Percentiles rank a stretch among this genome's conserved stretches.
These are phyloP conservation scores for Hyperopisus bebe DNA, from an alignment of 2,113 vertebrate genomes.

Conservation along the genomic window DNA sequence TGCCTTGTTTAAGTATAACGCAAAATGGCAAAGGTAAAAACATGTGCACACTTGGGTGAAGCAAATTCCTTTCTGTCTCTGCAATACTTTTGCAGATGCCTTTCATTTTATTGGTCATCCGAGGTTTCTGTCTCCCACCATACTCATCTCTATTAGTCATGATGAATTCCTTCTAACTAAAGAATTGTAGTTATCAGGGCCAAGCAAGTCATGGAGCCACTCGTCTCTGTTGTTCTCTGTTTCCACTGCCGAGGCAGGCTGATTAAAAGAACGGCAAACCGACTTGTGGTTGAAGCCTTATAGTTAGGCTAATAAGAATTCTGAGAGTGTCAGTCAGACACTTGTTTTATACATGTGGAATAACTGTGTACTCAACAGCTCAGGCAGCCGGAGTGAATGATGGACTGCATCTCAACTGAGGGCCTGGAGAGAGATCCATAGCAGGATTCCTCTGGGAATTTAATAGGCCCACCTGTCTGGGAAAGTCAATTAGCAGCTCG, in stretches of 20 bases:
- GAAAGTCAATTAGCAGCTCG: neutral
- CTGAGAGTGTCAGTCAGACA: neutral
- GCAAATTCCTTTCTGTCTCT: neutral
- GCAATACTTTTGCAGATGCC: neutral
- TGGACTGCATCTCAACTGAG: neutral
- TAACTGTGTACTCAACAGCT: slow-evolving; percentile 2
- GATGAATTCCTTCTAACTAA: neutral
- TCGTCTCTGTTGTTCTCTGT: neutral
- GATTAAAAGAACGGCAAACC: neutral
- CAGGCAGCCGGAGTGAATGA: neutral
- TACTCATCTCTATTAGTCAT: neutral
- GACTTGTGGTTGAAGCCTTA: neutral
- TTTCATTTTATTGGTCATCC: neutral
- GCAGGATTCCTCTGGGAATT: neutral
- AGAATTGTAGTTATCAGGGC: neutral
- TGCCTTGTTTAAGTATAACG: neutral
- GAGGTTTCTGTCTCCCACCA: neutral
- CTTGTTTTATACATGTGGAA: slow-evolving; percentile 6
- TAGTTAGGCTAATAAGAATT: neutral
- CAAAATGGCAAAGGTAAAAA: neutral
- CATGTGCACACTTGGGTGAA: neutral
- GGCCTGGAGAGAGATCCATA: neutral
- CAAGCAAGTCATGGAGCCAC: neutral
- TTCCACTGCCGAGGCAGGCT: neutral
- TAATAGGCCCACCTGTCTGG: neutral